phyloP scores from a whole-genome alignment of 1,140 invertebrate genomes.

The Camponotus floridanus region DNA sequence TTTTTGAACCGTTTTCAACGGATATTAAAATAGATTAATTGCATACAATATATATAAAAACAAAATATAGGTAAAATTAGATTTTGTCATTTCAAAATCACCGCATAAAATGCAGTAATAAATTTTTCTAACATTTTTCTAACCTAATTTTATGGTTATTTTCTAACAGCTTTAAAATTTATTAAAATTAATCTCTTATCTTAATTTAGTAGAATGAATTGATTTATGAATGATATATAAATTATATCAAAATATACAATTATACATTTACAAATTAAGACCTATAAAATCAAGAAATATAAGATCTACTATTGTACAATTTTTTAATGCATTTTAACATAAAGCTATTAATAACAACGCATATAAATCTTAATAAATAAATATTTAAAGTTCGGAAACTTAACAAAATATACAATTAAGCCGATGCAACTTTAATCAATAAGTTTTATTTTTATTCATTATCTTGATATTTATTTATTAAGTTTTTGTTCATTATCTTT shows the following conservation, averaged over 20 bases:
- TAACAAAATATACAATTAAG: not conserved
- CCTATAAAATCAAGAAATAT: not conserved
- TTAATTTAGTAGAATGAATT: not conserved
- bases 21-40: too few species aligned
- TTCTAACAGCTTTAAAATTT: too few species aligned
- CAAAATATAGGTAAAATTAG: too few species aligned
- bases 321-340: not conserved
- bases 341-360: not conserved
- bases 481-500: too few species aligned
- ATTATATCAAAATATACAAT: constrained; percentile 11
- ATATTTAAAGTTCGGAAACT: not conserved
- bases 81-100: too few species aligned
- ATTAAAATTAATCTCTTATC: too few species aligned
- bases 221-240: too few species aligned
- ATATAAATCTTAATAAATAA: not conserved
- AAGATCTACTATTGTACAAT: constrained; percentile 4
- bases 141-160: too few species aligned
- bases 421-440: not conserved
- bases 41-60: too few species aligned
- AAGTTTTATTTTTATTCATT: not conserved
- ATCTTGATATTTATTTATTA: not conserved
- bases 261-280: not conserved
- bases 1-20: too few species aligned
- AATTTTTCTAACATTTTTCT: too few species aligned
- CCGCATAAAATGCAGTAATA: too few species aligned